Conservation (phyloP, 2,113 vertebrate species). For the Cromileptes altivelis region DNA sequence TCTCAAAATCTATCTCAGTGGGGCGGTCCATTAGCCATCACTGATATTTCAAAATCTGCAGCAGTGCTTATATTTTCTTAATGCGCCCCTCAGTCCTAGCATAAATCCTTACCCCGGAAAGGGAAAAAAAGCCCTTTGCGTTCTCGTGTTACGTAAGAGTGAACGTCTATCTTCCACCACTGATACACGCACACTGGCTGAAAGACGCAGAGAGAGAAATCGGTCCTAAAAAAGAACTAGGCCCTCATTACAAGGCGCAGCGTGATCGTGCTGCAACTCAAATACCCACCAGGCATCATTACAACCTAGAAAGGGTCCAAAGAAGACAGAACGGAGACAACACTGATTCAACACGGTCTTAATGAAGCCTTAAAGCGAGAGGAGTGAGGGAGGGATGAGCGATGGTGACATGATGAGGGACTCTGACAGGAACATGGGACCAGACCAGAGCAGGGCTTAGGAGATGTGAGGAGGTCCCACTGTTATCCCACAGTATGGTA, state of each 20-base stretch:
- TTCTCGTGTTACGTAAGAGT: conserved; percentile 50
- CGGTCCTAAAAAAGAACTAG: conserved; percentile 68
- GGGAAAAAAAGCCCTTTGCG: not conserved
- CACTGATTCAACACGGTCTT: conserved; percentile 73
- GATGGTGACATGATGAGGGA: conserved; percentile 56
- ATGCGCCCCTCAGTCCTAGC: conserved; percentile 18
- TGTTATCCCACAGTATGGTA: not conserved
- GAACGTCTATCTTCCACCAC: conserved; percentile 32
- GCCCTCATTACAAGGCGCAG: conserved; percentile 70
- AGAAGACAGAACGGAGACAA: conserved; percentile 73
- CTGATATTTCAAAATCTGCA: conserved; percentile 29
- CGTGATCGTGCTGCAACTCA: conserved; percentile 69
- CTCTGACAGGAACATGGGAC: conserved; percentile 48
- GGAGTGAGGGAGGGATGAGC: conserved; percentile 42
- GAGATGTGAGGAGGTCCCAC: conserved; percentile 13
- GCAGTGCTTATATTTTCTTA: conserved; percentile 36
- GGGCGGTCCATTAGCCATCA: conserved; percentile 24
- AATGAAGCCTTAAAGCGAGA: conserved; percentile 77
- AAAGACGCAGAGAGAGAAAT: conserved; percentile 43
- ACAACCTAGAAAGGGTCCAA: conserved; percentile 75
- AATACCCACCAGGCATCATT: conserved; percentile 82
- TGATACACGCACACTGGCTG: conserved; percentile 32
- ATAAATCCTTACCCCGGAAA: conserved; percentile 22
- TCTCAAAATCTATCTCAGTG: conserved; percentile 22
- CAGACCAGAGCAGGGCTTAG: conserved; percentile 41